Evolutionary conservation across 2,888 invertebrate genomes (phyloP).

Genomic region (Agrilus mali): DNA sequence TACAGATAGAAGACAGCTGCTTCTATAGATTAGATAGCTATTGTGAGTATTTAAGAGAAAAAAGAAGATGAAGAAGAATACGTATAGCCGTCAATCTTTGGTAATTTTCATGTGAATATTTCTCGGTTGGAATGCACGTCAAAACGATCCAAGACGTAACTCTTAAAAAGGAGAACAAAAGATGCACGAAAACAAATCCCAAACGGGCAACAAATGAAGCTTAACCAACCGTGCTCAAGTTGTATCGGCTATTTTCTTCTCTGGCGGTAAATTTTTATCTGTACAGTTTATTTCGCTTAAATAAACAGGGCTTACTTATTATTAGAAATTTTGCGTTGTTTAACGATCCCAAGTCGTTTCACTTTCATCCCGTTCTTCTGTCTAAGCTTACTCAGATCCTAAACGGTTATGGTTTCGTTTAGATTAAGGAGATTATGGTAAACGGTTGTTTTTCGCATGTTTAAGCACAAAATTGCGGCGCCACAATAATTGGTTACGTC

Average conservation of each 20-base stretch:
- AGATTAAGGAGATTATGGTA: conserved; percentile 26
- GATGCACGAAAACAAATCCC: conserved; percentile 19
- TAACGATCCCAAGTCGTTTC: conserved; percentile 1
- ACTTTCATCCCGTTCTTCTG: neutral
- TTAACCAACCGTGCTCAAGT: conserved; percentile 19
- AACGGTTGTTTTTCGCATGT: conserved; percentile 25
- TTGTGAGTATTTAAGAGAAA: neutral
- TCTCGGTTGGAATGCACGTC: conserved; percentile 12
- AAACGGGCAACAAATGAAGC: conserved; percentile 18
- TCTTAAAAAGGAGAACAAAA: conserved; percentile 11
- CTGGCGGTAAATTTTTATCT: conserved; percentile 23
- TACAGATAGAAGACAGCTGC: too few relatives aligned
- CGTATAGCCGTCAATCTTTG: neutral
- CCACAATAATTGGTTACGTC: conserved; percentile 13
- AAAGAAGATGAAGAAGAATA: conserved; percentile 10
- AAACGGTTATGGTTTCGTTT: conserved; percentile 13
- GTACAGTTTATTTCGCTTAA: conserved; percentile 28
- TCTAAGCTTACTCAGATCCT: conserved; percentile 6
- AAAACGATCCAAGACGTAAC: conserved; percentile 9
- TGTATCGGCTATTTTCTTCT: conserved; percentile 20
- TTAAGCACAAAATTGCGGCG: conserved; percentile 21
- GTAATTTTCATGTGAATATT: conserved; percentile 9
- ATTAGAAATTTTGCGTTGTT: conserved; percentile 16
- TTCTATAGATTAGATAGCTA: too few relatives aligned
- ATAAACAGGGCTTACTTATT: conserved; percentile 23